Evolutionary conservation across 1,140 invertebrate genomes (phyloP).

Genomic region (Coptotermes formosanus): DNA sequence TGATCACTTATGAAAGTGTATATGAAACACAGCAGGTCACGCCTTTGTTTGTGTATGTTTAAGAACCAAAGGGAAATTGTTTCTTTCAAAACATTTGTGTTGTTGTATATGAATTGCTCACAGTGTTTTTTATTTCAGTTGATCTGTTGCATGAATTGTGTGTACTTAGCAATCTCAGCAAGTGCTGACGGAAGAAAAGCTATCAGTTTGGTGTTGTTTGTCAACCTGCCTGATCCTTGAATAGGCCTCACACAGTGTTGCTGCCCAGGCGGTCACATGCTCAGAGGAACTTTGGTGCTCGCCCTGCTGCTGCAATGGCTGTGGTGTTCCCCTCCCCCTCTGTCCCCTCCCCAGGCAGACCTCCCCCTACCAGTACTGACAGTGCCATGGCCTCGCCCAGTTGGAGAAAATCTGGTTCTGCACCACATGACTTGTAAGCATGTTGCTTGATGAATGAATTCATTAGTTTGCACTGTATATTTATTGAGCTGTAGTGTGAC

Average conservation of each 20-base stretch:
- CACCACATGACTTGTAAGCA: not conserved
- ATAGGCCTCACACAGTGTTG: not conserved
- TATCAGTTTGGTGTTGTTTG: not conserved
- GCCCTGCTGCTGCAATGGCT: constrained; percentile 3
- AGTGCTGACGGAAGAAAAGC: not conserved
- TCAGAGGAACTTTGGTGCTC: constrained; percentile 8
- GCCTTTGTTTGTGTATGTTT: too few relatives aligned
- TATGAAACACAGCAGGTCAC: too few relatives aligned
- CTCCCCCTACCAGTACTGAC: constrained; percentile 10
- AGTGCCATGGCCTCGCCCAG: not conserved
- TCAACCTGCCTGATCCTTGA: not conserved
- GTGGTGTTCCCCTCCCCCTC: constrained; percentile 14
- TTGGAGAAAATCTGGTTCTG: constrained; percentile 5
- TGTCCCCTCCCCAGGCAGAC: not conserved
- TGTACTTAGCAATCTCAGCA: not conserved
- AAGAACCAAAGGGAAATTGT: too few relatives aligned
- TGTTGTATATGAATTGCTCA: too few relatives aligned
- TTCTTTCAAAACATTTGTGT: too few relatives aligned
- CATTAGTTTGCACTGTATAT: not conserved
- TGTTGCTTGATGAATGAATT: not conserved
- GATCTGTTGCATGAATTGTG: not conserved
- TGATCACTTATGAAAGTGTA: too few relatives aligned
- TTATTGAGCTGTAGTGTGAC: not conserved
- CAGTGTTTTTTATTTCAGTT: not conserved
- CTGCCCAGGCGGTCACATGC: not conserved